These are phyloP conservation scores for Mythimna lalbum DNA, from an alignment of 2,888 invertebrate species.

Conservation along the genomic window DNA sequence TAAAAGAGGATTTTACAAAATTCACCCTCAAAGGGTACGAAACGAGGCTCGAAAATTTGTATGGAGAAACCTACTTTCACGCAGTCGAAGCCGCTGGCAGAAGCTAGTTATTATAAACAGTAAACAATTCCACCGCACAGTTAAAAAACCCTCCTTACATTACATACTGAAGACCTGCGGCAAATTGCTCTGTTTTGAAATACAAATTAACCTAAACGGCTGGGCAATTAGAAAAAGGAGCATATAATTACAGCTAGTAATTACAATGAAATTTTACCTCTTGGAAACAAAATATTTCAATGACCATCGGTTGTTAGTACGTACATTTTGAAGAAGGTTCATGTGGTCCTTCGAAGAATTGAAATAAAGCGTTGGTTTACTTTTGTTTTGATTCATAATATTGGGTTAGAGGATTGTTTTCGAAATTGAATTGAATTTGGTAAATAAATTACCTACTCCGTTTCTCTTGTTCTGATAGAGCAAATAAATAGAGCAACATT, in stretches of 20 bases:
- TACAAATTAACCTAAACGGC: constrained; percentile 58
- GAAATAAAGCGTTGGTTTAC: background rate
- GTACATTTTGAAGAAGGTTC: background rate
- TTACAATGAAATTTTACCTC: constrained; percentile 47
- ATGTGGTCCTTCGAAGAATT: background rate
- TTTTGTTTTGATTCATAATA: background rate
- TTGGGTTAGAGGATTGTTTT: background rate
- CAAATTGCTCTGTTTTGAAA: constrained; percentile 55
- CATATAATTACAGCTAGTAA: constrained; percentile 53
- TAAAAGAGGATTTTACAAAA: too few relatives aligned
- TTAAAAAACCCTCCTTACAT: constrained; percentile 4
- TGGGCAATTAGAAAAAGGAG: constrained; percentile 53
- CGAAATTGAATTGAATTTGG: too few relatives aligned
- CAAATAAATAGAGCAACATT: too few relatives aligned
- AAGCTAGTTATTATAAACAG: background rate
- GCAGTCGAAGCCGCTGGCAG: too few relatives aligned
- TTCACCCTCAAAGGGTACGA: too few relatives aligned
- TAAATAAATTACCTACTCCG: too few relatives aligned
- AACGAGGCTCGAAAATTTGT: too few relatives aligned
- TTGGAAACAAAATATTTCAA: constrained; percentile 50
- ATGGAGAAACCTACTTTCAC: too few relatives aligned
- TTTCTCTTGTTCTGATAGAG: too few relatives aligned
- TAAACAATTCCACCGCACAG: constrained; percentile 1
- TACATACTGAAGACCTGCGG: constrained; percentile 16
- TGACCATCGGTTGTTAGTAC: background rate